Evolutionary conservation across 35 echinoderm and acorn worm species (phyloP), one percentile per base, ranked within the genome.

Genomic region (Acanthaster planci): DNA sequence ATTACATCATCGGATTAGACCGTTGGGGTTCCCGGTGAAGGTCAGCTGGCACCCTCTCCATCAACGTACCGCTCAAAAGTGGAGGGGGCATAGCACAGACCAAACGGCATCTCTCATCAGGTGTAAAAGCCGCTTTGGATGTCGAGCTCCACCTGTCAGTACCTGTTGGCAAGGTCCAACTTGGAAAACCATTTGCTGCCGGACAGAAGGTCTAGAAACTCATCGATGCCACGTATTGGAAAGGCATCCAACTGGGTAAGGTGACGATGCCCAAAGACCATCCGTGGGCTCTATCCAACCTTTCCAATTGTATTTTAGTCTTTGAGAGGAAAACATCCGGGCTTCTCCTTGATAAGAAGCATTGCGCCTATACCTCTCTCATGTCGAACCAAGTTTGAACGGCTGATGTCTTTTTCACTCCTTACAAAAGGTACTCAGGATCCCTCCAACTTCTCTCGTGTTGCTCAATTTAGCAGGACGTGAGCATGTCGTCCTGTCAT

Each of bases 131-230:
- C 76, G 32, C 82, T 38, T 38, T 80, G 78, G 0, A 55, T 76
- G 14, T 87, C 90, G 23, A 92, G 38, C 14, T 57, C 76, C 8
- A 91, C 89, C 53, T 91, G 89, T 83, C 89, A 91, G 40, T 91
- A 91, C 0, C 89, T 76, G 8, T 7, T 14, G 2, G 52, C 84
- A 5, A 86, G 29, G 29, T 91, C 89, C 30, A 87, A 32, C 8
- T 52, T 87, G 0, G 84, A 87, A 44, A 87, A 92, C 55, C 77
- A 92, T 30, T 60, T 53, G 0, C 52, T 8, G 0, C 78, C 42
- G 5, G 23, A 5, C 16, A 87, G 55, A 29, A 55, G 34, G 75
- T 92, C 90, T 0, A 92, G 7, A 2, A 77, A 68, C 6, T 92
- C 90, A 21, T 92, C 90, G 10, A 92, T 92, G 31, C 90, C 40